Evolutionary conservation across 2,888 invertebrate genomes (phyloP).

Genomic region (Pandemis corylana): DNA sequence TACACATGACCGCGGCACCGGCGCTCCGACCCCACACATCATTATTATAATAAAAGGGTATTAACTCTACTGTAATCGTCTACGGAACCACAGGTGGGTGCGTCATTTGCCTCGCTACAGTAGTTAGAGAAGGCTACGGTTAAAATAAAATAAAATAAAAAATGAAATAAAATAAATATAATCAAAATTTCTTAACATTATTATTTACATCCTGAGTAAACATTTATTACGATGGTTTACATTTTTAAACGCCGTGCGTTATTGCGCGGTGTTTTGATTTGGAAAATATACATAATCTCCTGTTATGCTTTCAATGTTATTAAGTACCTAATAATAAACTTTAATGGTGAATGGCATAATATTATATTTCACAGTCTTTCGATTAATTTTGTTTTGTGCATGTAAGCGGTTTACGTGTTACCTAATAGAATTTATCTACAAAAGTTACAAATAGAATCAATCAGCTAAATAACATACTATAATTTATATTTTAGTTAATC

Average conservation of each 20-base stretch:
- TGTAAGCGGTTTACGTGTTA: constrained; percentile 48
- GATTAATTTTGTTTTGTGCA: constrained; percentile 67
- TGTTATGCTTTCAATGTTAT: constrained; percentile 57
- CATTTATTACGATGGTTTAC: constrained; percentile 60
- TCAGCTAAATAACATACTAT: constrained; percentile 31
- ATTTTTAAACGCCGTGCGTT: constrained; percentile 59
- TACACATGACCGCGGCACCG: constrained; percentile 57
- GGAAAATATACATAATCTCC: constrained; percentile 55
- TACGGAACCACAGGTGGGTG: constrained; percentile 58
- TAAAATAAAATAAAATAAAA: constrained; percentile 61
- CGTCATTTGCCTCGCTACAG: constrained; percentile 72
- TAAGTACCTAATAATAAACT: constrained; percentile 58
- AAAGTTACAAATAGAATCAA: constrained; percentile 42
- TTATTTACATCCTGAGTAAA: constrained; percentile 81
- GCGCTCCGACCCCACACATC: constrained; percentile 51
- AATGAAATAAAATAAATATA: constrained; percentile 80
- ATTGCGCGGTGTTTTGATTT: constrained; percentile 48
- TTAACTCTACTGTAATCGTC: constrained; percentile 44
- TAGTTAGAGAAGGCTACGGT: constrained; percentile 44
- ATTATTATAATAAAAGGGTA: constrained; percentile 23
- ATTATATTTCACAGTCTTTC: constrained; percentile 78
- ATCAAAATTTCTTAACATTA: constrained; percentile 65
- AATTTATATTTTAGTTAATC: constrained; percentile 34
- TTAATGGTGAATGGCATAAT: constrained; percentile 73
- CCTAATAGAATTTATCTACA: constrained; percentile 30